Evolutionary conservation across 1,140 invertebrate species (phyloP).

Genomic region (Steinernema khuongi): DNA sequence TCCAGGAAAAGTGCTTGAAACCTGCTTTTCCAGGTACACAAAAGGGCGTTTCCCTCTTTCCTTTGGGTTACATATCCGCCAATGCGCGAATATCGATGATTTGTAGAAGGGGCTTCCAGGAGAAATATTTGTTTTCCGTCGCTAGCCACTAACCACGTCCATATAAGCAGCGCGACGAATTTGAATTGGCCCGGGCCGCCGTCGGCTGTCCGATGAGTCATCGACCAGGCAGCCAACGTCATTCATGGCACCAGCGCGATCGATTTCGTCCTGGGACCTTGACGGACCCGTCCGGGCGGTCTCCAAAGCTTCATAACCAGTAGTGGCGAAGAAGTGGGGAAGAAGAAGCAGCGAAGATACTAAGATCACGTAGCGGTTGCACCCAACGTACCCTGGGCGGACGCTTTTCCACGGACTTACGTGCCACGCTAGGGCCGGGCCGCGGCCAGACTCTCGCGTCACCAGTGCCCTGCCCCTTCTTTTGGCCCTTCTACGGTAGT

Average conservation of each 20-base stretch:
- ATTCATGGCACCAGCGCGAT: conserved; percentile 9
- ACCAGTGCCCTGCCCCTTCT: not conserved
- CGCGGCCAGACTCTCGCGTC: not conserved
- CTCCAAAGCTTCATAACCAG: not conserved
- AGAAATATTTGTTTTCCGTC: conserved; percentile 15
- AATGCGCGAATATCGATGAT: not conserved
- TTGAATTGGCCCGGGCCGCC: conserved; percentile 14
- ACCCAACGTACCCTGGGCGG: not conserved
- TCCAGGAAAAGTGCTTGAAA: too few relatives aligned
- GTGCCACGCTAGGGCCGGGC: not conserved
- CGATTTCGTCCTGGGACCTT: conserved; percentile 9
- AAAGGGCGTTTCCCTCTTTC: too few relatives aligned
- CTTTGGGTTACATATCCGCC: too few relatives aligned
- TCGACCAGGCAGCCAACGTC: not conserved
- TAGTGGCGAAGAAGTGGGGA: not conserved
- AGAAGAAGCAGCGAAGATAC: conserved; percentile 3
- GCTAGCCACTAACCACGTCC: not conserved
- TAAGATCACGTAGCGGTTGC: not conserved
- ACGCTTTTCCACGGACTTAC: conserved; percentile 6
- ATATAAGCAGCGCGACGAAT: conserved; percentile 9
- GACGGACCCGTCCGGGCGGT: not conserved
- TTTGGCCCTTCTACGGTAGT: conserved; percentile 11
- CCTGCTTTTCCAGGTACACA: too few relatives aligned
- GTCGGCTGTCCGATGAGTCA: conserved; percentile 7
- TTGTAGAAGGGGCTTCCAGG: not conserved